A percentile compares a stretch with the other conserved stretches of the same genome.
These are phyloP conservation scores for Pyralis farinalis DNA, from an alignment of 2,888 invertebrate genomes.

Conservation along the genomic window DNA sequence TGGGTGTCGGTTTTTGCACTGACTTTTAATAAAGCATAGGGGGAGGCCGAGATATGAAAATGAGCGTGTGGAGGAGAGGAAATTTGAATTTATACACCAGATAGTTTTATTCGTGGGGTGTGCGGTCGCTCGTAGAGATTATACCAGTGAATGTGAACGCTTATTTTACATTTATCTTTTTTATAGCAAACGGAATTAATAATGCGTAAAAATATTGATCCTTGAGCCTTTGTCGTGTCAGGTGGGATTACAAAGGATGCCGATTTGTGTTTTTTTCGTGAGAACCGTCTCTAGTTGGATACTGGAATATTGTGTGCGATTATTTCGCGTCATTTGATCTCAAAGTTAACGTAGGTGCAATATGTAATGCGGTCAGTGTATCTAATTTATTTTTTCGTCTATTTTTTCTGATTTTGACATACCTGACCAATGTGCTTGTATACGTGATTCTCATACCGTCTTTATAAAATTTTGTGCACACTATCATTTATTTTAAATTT, in stretches of 20 bases:
- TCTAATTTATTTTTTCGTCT: too few species aligned
- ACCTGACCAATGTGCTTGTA: too few species aligned
- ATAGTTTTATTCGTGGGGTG: slow-evolving; percentile 76
- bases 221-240: slow-evolving; percentile 16
- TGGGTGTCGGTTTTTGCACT: slow-evolving; percentile 72
- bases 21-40: slow-evolving; percentile 76
- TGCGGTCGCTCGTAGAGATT: slow-evolving; percentile 42
- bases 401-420: too few species aligned
- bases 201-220: slow-evolving; percentile 28
- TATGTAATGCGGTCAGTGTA: slow-evolving; percentile 22
- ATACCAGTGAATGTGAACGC: slow-evolving; percentile 32
- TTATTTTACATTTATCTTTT: slow-evolving; percentile 14
- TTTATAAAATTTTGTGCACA: too few species aligned
- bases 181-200: slow-evolving; percentile 14
- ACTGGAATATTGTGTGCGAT: slow-evolving; percentile 6
- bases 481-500: too few species aligned
- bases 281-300: slow-evolving; percentile 14
- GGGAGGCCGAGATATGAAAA: slow-evolving; percentile 76
- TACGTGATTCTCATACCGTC: too few species aligned
- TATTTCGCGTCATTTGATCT: slow-evolving; percentile 20
- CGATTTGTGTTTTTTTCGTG: slow-evolving; percentile 19
- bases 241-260: slow-evolving; percentile 15
- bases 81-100: slow-evolving; percentile 80
- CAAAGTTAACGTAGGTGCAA: slow-evolving; percentile 11
- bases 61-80: slow-evolving; percentile 77